A percentile compares a stretch with the other conserved stretches of the same genome.
These are phyloP conservation scores for Cheiracanthium punctorium DNA, from an alignment of 2,888 invertebrate genomes.

Conservation along the genomic window DNA sequence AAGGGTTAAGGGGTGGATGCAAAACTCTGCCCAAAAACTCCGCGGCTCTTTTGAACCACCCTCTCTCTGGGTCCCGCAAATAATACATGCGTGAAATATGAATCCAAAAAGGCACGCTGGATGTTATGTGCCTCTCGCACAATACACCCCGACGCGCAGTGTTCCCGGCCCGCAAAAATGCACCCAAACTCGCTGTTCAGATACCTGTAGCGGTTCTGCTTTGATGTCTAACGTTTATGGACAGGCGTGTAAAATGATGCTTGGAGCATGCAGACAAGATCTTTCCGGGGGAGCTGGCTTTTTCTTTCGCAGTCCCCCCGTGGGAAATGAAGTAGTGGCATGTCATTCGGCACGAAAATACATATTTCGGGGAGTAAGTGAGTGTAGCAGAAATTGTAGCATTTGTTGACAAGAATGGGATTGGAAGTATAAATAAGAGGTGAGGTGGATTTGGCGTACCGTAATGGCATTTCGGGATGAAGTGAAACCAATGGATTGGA, in stretches of 20 bases:
- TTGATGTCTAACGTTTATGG: not conserved
- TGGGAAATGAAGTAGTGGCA: not conserved
- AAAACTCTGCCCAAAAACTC: not conserved
- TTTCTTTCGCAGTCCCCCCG: not conserved
- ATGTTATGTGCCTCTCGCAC: too few species aligned
- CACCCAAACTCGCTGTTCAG: not conserved
- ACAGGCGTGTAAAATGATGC: not conserved
- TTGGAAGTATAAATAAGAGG: not conserved
- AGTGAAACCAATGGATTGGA: not conserved
- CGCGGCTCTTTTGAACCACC: not conserved
- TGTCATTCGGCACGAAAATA: not conserved
- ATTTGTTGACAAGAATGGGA: not conserved
- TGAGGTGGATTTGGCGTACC: not conserved
- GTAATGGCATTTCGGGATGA: not conserved
- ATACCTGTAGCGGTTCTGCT: not conserved
- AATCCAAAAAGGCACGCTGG: not conserved
- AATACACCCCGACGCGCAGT: not conserved
- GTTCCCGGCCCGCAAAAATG: not conserved
- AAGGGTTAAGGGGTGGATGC: not conserved
- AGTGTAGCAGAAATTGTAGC: not conserved
- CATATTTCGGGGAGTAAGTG: not conserved
- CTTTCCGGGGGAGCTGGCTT: not conserved
- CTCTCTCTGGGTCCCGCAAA: not conserved
- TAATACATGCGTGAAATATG: constrained; percentile 4
- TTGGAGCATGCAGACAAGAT: not conserved